phyloP scores from a whole-genome alignment of 2,113 vertebrate genomes.

The Collichthys lucidus region DNA sequence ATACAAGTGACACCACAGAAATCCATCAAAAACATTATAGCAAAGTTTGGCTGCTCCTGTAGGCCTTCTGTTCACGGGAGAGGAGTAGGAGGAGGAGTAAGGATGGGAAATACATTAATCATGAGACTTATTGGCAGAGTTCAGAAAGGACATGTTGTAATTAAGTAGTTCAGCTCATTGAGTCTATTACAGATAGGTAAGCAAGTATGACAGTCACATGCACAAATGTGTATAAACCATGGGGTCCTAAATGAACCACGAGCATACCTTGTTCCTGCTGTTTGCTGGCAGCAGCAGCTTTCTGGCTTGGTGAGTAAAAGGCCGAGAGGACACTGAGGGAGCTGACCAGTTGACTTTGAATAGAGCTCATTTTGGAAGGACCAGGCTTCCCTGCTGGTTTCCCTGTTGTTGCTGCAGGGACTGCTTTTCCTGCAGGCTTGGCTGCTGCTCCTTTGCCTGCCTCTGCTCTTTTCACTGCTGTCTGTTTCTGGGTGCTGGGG shows the following conservation, averaged over 20 bases:
- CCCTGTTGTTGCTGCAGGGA: slow-evolving; percentile 53
- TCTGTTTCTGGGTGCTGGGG: slow-evolving; percentile 67
- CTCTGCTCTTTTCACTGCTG: slow-evolving; percentile 65
- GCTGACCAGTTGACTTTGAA: slow-evolving; percentile 95
- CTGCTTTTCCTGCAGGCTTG: slow-evolving; percentile 71
- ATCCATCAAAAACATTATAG: slow-evolving; percentile 12
- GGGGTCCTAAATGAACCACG: slow-evolving; percentile 11
- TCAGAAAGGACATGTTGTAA: slow-evolving; percentile 28
- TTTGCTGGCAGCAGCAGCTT: slow-evolving; percentile 78
- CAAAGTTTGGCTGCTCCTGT: slow-evolving; percentile 22
- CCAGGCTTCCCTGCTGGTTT: slow-evolving; percentile 76
- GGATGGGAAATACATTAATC: slow-evolving; percentile 25
- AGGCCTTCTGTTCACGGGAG: not conserved
- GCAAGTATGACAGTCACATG: slow-evolving; percentile 13
- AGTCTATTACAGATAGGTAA: not conserved
- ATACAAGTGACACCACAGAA: slow-evolving; percentile 20
- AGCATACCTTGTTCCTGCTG: slow-evolving; percentile 85
- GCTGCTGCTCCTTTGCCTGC: slow-evolving; percentile 67
- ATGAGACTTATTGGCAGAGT: not conserved
- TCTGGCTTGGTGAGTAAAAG: slow-evolving; percentile 90
- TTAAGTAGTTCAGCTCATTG: slow-evolving; percentile 23
- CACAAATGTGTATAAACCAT: slow-evolving; percentile 6
- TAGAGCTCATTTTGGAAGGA: slow-evolving; percentile 96
- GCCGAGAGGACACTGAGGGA: slow-evolving; percentile 95
- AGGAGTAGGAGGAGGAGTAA: not conserved